A percentile compares a stretch with the other conserved stretches of the same genome.
These are phyloP conservation scores for Steromphala cineraria DNA, from an alignment of 2,888 invertebrate genomes.

Conservation along the genomic window DNA sequence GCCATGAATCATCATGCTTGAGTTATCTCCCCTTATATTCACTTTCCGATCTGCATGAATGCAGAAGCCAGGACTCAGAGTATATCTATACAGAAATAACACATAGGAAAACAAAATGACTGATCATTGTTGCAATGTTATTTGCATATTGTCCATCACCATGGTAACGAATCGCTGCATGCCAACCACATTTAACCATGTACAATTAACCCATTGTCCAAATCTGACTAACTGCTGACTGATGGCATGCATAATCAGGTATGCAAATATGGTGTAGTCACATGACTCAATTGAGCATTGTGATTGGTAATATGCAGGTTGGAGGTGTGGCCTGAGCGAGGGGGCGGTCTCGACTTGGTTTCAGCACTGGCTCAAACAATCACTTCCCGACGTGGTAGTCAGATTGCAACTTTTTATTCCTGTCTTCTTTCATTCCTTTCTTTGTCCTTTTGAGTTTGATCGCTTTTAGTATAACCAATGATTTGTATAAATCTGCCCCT, in stretches of 20 bases:
- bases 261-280: conserved; percentile 29
- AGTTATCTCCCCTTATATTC: no score
- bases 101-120: no score
- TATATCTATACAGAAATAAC: no score
- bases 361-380: conserved; percentile 27
- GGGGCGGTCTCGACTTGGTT: not conserved
- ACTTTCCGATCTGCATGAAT: no score
- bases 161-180: not conserved
- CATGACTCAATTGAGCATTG: not conserved
- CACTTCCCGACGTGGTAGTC: conserved; percentile 12
- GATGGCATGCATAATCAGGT: not conserved
- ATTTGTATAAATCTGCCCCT: not conserved
- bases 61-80: no score
- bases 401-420: conserved; percentile 15
- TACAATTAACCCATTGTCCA: not conserved
- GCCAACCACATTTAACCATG: not conserved
- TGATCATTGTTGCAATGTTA: no score
- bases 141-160: no score
- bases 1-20: no score
- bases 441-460: not conserved
- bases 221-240: not conserved
- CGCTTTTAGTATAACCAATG: not conserved
- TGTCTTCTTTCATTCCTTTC: conserved; percentile 13
- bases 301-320: conserved; percentile 50
- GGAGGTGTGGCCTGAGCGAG: not conserved